These are phyloP conservation scores for Congeria kusceri DNA, from an alignment of 2,888 invertebrate genomes.

Conservation along the genomic window DNA sequence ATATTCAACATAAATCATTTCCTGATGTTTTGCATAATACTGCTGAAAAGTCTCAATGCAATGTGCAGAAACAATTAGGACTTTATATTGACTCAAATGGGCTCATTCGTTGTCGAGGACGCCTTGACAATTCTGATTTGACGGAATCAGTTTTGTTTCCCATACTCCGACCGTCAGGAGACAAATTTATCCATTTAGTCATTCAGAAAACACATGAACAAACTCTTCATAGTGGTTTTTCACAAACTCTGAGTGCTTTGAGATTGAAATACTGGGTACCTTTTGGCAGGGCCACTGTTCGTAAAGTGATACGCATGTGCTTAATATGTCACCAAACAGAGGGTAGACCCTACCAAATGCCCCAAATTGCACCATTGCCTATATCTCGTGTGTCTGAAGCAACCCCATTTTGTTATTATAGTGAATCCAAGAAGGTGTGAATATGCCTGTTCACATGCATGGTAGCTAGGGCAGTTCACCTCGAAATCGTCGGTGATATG, in stretches of 20 bases:
- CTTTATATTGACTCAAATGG: not conserved
- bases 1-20: conserved; percentile 4
- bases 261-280: no score
- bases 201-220: not conserved
- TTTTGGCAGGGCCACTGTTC: no score
- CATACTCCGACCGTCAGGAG: not conserved
- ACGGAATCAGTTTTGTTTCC: not conserved
- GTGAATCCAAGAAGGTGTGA: no score
- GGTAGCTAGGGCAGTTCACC: not conserved
- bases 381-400: no score
- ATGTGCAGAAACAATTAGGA: not conserved
- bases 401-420: no score
- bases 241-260: no score
- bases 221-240: no score
- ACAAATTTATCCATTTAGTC: not conserved
- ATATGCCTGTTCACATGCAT: no score
- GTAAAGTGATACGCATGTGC: no score
- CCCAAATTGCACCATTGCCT: no score
- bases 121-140: not conserved
- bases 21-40: not conserved
- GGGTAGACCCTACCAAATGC: no score
- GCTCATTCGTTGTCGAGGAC: not conserved
- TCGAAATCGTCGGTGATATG: not conserved
- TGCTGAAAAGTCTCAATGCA: not conserved
- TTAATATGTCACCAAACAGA: no score